A percentile compares a stretch with the other conserved stretches of the same genome.
These are phyloP conservation scores for Nannospalax galili DNA, from an alignment of 2,113 vertebrate genomes.

Conservation along the genomic window DNA sequence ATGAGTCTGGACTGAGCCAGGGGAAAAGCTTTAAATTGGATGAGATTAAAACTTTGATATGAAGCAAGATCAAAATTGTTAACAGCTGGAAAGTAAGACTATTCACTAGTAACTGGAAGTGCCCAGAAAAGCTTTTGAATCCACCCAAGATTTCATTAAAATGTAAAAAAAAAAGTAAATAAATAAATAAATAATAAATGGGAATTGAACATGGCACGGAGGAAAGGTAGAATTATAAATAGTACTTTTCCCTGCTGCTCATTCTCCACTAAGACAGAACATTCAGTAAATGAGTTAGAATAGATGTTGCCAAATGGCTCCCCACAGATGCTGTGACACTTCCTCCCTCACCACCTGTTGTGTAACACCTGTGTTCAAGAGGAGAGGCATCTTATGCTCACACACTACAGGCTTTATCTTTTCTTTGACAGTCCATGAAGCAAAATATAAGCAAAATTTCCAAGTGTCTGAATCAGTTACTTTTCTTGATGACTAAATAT, in stretches of 20 bases:
- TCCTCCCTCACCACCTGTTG: background rate
- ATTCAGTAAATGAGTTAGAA: background rate
- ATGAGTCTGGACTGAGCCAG: background rate
- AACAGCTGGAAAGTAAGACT: slow-evolving; percentile 24
- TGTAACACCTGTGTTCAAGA: background rate
- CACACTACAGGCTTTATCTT: background rate
- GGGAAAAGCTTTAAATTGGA: background rate
- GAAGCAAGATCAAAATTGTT: background rate
- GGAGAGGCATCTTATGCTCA: background rate
- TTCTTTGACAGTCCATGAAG: background rate
- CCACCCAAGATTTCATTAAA: background rate
- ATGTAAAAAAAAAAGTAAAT: background rate
- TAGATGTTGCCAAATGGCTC: background rate
- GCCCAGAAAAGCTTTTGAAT: background rate
- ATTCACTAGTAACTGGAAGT: slow-evolving; percentile 7
- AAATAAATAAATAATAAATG: too few species aligned
- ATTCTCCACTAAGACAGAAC: background rate
- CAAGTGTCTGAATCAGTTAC: background rate
- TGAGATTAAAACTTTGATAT: background rate
- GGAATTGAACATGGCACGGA: background rate
- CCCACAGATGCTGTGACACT: background rate
- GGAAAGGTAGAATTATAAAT: background rate
- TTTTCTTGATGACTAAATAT: background rate
- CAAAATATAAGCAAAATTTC: background rate
- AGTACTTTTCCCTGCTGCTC: background rate